phyloP scores from a whole-genome alignment of 2,797 vertebrate species.

The Sebastes kiyomatsui region DNA sequence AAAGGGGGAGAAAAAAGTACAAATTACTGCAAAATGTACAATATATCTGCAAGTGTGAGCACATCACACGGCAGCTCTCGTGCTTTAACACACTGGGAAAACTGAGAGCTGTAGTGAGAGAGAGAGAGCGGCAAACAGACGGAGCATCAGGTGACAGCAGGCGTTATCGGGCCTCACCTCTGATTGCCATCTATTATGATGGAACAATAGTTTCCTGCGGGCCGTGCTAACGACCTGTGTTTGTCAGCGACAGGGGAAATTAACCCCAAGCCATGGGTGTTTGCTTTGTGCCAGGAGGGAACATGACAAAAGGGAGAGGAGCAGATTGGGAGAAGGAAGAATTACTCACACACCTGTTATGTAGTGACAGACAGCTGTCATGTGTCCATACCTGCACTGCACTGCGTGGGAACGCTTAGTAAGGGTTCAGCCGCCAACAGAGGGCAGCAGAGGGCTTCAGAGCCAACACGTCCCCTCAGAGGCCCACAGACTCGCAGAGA shows the following conservation, averaged over 20 bases:
- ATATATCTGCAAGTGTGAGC: slow-evolving; percentile 41
- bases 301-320: slow-evolving; percentile 57
- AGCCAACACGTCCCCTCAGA: slow-evolving; percentile 23
- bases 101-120: background rate
- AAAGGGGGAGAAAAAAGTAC: slow-evolving; percentile 39
- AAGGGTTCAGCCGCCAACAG: slow-evolving; percentile 65
- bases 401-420: slow-evolving; percentile 6
- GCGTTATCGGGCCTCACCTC: slow-evolving; percentile 88
- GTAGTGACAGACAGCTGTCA: slow-evolving; percentile 73
- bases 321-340: slow-evolving; percentile 40
- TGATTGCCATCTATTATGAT: slow-evolving; percentile 89
- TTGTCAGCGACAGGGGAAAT: slow-evolving; percentile 81
- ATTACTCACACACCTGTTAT: slow-evolving; percentile 72
- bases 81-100: slow-evolving; percentile 9
- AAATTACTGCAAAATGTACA: slow-evolving; percentile 63
- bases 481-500: background rate
- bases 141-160: slow-evolving; percentile 76
- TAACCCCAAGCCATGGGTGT: slow-evolving; percentile 69
- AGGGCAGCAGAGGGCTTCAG: slow-evolving; percentile 83
- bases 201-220: slow-evolving; percentile 77
- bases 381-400: slow-evolving; percentile 56
- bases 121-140: slow-evolving; percentile 48
- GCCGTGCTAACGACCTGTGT: slow-evolving; percentile 71
- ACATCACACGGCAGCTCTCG: slow-evolving; percentile 13
- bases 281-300: slow-evolving; percentile 57